Evolutionary conservation across 2,888 invertebrate genomes (phyloP), one percentile per base, ranked within the genome.

Genomic region (Tenthredo amoena): DNA sequence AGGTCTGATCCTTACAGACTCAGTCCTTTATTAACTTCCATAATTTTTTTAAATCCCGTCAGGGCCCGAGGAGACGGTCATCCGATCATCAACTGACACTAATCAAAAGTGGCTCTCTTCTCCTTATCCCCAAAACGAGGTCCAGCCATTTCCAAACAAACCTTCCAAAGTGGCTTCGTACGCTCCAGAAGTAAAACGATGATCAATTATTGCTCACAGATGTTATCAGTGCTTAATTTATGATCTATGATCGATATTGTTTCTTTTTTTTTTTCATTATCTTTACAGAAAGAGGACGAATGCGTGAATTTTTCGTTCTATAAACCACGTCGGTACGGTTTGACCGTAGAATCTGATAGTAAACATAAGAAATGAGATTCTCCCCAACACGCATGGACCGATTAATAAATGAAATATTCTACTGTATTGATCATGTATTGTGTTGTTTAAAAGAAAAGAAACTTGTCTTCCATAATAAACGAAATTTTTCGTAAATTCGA

Each of bases 11-110:
- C 40, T 37, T 9, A 5, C 58, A 26, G 34, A 18, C 4, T 62
- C 15, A 12, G 81, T 81, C 21, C 10, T 9, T n/a, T n/a, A 37
- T 40, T 81, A 37, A 37, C 37, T 34, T n/a, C 40, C 12, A 62
- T 43, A 18, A 62, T 21, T 40, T 3, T 55, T 40, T 62, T 18
- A 1, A 1, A 81, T 81, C 40, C 1, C 37, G n/a, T 1, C 43
- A 81, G 81, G 40, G 81, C 47, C 81, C n/a, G 62, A 81, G 81
- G 81, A 81, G 81, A 62, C 43, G 40, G 81, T 37, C 12, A n/a
- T 58, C 62, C 40, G 5, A 37, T 37, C 37, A 43, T 43, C 15
- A 47, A 12, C 62, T 58, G 9, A 37, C 62, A 18, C 5, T 65
- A 37, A 62, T 62, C 81, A 40, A 34, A 21, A 74, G 21, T 43